phyloP scores from a whole-genome alignment of 2,888 invertebrate species.

The Lapara coniferarum region DNA sequence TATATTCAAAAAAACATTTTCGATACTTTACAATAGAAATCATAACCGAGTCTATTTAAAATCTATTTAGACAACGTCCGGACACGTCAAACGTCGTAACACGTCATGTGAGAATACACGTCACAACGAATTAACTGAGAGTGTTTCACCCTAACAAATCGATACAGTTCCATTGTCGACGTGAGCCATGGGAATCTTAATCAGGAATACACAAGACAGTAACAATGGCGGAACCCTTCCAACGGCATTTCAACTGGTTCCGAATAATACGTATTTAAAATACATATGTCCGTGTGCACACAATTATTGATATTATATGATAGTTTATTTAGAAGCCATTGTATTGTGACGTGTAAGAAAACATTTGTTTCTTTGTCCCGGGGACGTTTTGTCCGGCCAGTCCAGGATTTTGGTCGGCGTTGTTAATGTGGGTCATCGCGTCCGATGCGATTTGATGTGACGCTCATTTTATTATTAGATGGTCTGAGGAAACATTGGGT shows the following conservation, averaged over 20 bases:
- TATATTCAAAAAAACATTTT: background rate
- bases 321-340: constrained; percentile 77
- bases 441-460: constrained; percentile 82
- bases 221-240: constrained; percentile 54
- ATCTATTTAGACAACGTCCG: constrained; percentile 5
- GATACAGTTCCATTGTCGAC: constrained; percentile 65
- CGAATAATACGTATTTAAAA: constrained; percentile 81
- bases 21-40: background rate
- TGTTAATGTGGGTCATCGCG: constrained; percentile 81
- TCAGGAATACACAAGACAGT: constrained; percentile 49
- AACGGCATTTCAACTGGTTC: constrained; percentile 73
- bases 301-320: constrained; percentile 83
- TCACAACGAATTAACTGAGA: constrained; percentile 70
- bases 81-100: constrained; percentile 46
- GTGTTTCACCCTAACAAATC: constrained; percentile 68
- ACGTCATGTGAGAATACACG: constrained; percentile 67
- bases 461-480: constrained; percentile 66
- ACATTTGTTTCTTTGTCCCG: constrained; percentile 29
- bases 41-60: constrained; percentile 11
- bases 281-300: constrained; percentile 79
- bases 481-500: background rate
- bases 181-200: constrained; percentile 75
- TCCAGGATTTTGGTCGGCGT: constrained; percentile 77
- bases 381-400: background rate
- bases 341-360: constrained; percentile 56